Base-by-base conservation (phyloP, 2,797 vertebrate genomes). In the Coregonus ussuriensis region DNA sequence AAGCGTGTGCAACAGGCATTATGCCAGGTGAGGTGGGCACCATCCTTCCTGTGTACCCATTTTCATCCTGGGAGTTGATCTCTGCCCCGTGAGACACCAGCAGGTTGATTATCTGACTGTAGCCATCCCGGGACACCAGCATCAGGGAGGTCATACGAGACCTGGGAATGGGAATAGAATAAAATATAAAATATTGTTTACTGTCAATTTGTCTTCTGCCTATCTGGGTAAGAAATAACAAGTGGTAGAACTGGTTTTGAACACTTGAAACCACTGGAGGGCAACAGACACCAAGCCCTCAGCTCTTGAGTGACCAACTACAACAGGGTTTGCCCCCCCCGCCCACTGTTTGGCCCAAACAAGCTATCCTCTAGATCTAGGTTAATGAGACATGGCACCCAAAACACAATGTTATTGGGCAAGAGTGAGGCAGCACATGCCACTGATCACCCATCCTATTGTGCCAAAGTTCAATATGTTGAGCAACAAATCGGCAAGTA, bases 131-230 rank as follows among this genome's bases (percentile, higher is more conserved):
- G 56, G 98, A 95, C 63, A 96, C 96, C 73, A 96, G 91, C 96
- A 98, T 98, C 85, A 99, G 74, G 0, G 96, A 94, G 16, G 95
- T 97, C 94, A 96, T 96, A 11, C 86, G 86, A 81, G 85, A 95
- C 80, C 98, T 99, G 79, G 31, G 78, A 29, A n/a, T 65, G 73
- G 3, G 41, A 47, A 13, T 11, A 47, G 0, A 47, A 47, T 47
- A 11, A 13, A 25, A 73, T 13, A 66, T 1, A 59, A 13, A 0
- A 54, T 16, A 11, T 51, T 4, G 15, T 62, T 62, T 11, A 62
- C 6, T 5, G n/a, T 62, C 1, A 4, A 59, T 47, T 47, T 62
- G 59, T 21, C 21, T 16, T 9, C 59, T 62, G 59, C 59, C n/a
- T 5, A 25, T 62, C 59, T 62, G 21, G 37, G 67, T 0, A 62